phyloP scores from a whole-genome alignment of 1,140 invertebrate species.

The Sarcophaga peregrina region DNA sequence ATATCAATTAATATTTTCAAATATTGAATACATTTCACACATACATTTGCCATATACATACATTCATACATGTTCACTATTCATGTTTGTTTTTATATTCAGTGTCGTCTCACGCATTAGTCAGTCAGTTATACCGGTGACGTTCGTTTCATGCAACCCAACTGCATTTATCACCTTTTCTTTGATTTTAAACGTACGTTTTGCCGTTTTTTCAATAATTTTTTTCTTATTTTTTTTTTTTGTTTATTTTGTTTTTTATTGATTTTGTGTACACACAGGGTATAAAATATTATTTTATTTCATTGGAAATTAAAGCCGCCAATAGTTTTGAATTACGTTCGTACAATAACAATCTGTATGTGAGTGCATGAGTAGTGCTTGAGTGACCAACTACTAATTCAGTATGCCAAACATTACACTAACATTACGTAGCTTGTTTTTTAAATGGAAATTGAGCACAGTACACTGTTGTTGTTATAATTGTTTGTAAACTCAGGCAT shows the following conservation, averaged over 20 bases:
- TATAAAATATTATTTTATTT: not conserved
- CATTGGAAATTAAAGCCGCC: slow-evolving; percentile 28
- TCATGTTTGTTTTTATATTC: not conserved
- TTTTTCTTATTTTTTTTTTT: not conserved
- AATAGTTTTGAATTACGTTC: slow-evolving; percentile 22
- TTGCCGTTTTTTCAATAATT: too few relatives aligned
- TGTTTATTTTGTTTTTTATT: not conserved
- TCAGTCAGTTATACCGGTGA: slow-evolving; percentile 24
- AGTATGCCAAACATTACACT: slow-evolving; percentile 33
- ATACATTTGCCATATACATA: not conserved
- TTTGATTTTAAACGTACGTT: not conserved
- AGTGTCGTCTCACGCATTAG: slow-evolving; percentile 39
- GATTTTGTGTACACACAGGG: too few relatives aligned
- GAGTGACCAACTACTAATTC: not conserved
- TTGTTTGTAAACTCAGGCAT: not conserved
- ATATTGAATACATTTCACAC: too few relatives aligned
- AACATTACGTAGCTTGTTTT: slow-evolving; percentile 28
- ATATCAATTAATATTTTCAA: slow-evolving; percentile 10
- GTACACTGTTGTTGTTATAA: not conserved
- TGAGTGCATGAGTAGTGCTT: not conserved
- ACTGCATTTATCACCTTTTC: slow-evolving; percentile 22
- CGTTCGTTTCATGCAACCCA: slow-evolving; percentile 35
- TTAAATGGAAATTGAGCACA: not conserved
- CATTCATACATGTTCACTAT: not conserved
- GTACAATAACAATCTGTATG: too few relatives aligned